Evolutionary conservation across 2,797 vertebrate genomes (phyloP), one percentile per base, ranked within the genome.

Genomic region (Channallabes apus): DNA sequence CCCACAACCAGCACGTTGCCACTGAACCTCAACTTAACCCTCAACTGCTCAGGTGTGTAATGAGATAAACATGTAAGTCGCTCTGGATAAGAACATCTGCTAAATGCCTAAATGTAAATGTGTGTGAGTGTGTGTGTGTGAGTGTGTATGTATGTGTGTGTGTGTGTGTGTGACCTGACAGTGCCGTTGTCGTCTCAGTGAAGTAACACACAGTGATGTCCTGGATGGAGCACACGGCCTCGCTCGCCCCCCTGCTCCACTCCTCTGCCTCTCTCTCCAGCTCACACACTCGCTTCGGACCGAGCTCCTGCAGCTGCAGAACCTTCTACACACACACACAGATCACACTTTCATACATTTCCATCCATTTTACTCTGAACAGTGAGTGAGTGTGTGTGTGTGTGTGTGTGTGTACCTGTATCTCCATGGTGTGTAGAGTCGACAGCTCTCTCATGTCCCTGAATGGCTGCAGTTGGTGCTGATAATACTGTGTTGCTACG

Each of bases 161-260:
- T n/a, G 46, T 14, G 18, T 35, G 78, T 20, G 41, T 32, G 35
- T 2, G 91, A 99, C 98, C 97, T 93, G 96, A 91, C 84, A 99
- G 86, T 32, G 97, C 96, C 87, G 95, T 96, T 54, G 94, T 95
- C 9, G 97, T 99, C 91, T 98, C 96, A 88, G 95, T 95, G 91
- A 99, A 99, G 92, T 99, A 99, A 90, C 94, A 96, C 91, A 98
- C 97, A 4, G 97, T 99, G 93, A 98, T 95, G 90, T 97, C 97
- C 90, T 98, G 97, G 90, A 99, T 98, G 24, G 97, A 98, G 89
- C 94, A 93, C 17, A 97, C 93, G 0, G 98, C 97, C 3, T 95
- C 95, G 71, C 96, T 95, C 8, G 96, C 96, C 88, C 92, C 93
- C 27, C 84, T 92, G 71, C 93, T 95, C 98, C 98, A 99, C 69